Evolutionary conservation across 2,888 invertebrate species (phyloP), one percentile per base, ranked within the genome.

Genomic region (Eristalis intricaria): DNA sequence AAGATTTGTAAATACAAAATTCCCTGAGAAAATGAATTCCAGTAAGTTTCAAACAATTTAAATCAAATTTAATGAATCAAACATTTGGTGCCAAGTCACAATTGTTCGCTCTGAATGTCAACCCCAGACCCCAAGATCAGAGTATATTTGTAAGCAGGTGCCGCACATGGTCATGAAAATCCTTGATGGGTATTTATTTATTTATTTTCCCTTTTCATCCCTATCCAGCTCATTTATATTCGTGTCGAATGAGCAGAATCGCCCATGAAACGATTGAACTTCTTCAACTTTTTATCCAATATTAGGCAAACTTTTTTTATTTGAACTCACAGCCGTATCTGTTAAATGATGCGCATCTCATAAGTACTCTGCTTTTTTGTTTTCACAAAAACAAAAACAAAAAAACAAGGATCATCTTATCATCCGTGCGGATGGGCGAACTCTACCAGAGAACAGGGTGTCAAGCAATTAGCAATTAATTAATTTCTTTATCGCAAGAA

Each of bases 381-480:
- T 63, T 32, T 2, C 4, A 32, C 32, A 32, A 32, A 32, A 32
- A 26, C 2, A 26, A 26, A 26, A 26, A 26, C 1, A 29, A 29
- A 61, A 0, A 26, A 29, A 5, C 15, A 35, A 35, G 10, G 4
- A 63, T 63, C 61, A 63, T 63, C 61, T 63, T 32, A 63, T 63
- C 61, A 63, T 63, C 19, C 26, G 60, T 2, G 60, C 3, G 60
- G 23, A 26, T 26, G 26, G 13, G 13, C 60, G 7, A n/a, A 10
- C 10, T 3, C n/a, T 50, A 4, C 10, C 19, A 63, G 15, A n/a
- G 61, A 81, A 81, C 58, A 74, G 38, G 56, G 74, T 81, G 80
- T 56, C 15, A 81, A 79, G 65, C 68, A 79, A 84, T 79, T 78
- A 79, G 69, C 58, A 84, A 79, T 84, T 69, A 79, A 79, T 79